Percentiles rank a stretch among this genome's conserved stretches.
phyloP scores from a whole-genome alignment of 1,140 invertebrate genomes.

The Ostrea edulis region DNA sequence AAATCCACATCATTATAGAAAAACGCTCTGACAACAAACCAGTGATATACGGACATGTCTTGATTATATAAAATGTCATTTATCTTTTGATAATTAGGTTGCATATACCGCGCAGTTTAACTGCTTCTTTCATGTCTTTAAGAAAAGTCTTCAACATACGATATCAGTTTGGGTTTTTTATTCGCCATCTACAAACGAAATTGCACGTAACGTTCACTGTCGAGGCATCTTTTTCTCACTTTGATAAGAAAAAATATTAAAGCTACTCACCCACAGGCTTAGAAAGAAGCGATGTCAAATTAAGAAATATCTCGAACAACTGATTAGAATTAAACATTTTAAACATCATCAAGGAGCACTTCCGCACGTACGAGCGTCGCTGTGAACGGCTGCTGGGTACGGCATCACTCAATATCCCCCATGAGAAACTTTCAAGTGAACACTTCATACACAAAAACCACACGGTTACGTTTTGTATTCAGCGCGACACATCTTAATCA shows the following conservation, averaged over 20 bases:
- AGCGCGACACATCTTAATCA: not conserved
- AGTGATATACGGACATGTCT: too few relatives aligned
- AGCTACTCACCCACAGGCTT: not conserved
- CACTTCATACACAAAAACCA: slow-evolving; percentile 1
- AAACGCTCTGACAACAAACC: too few relatives aligned
- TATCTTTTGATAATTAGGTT: too few relatives aligned
- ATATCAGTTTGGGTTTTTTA: too few relatives aligned
- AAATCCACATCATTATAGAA: too few relatives aligned
- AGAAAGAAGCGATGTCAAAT: not conserved
- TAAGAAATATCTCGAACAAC: not conserved
- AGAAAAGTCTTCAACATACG: not conserved
- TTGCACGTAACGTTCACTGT: too few relatives aligned
- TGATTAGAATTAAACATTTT: not conserved
- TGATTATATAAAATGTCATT: too few relatives aligned
- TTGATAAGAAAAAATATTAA: not conserved
- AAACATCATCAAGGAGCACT: not conserved
- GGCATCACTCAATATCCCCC: not conserved
- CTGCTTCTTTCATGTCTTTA: not conserved
- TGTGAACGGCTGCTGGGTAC: not conserved
- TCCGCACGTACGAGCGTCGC: not conserved
- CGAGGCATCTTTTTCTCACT: too few relatives aligned
- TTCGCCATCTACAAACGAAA: too few relatives aligned
- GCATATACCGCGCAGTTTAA: too few relatives aligned
- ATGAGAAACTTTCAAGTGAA: not conserved
- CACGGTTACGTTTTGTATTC: not conserved